Evolutionary conservation across 1,140 invertebrate species (phyloP), one percentile per base, ranked within the genome.

Genomic region (Gryon sp.): DNA sequence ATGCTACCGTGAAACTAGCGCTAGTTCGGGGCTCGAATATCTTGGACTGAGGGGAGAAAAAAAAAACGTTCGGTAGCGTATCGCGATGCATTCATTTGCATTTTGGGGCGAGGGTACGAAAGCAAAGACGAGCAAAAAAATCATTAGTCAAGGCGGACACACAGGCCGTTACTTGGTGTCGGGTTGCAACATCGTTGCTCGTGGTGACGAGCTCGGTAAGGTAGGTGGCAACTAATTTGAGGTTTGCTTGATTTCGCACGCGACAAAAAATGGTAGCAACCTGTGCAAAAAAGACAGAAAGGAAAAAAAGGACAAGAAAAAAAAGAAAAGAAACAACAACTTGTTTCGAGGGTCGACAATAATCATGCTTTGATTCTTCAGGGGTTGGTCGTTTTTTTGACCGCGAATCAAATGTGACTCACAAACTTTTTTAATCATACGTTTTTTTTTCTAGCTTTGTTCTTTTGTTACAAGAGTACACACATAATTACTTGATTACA

Each of bases 201-300:
- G 45, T 40, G 52, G 59, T 74, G 70, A 66, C 62, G 72, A 66
- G 62, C 26, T 15, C 22, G 24, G 34, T 52, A 28, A 66, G 76
- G 52, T 76, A 74, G 78, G 65, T 69, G 60, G 76, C 46, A 66
- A 53, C 75, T 84, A 82, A 86, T 86, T 86, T 81, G 80, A 82
- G 81, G 84, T 84, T 81, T 57, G 80, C 69, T 78, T 84, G 82
- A 85, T 85, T 86, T 83, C 62, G 59, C 76, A 81, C 75, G 82
- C 79, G 78, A 78, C 66, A 76, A 78, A 78, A 76, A 80, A 69
- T 57, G 65, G 41, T 52, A 30, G n/a, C n/a, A 75, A 68, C 43
- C 50, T 60, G 74, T 9, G n/a, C n/a, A n/a, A n/a, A n/a, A n/a
- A n/a, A n/a, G n/a, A n/a, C n/a, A n/a, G n/a, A n/a, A n/a, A n/a